Percentiles rank a stretch among this genome's conserved stretches.
These are phyloP conservation scores for Lordiphosa collinella DNA, from an alignment of 1,140 invertebrate genomes.

Conservation along the genomic window DNA sequence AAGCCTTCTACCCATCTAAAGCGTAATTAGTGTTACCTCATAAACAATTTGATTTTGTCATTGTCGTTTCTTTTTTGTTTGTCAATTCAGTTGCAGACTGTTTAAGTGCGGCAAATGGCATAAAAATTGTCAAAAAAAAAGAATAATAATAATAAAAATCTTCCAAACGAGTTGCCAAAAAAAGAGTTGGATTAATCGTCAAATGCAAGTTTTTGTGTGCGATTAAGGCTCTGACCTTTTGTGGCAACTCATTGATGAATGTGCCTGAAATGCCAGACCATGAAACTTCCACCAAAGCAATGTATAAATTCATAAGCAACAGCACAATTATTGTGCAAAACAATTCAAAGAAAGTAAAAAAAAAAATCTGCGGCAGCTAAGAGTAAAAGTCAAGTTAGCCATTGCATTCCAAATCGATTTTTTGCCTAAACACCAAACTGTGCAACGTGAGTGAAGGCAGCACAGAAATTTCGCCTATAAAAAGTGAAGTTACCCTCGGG, in stretches of 20 bases:
- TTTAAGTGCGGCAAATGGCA: conserved; percentile 44
- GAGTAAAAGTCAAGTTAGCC: conserved; percentile 61
- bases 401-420: conserved; percentile 62
- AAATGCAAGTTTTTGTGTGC: conserved; percentile 17
- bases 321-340: neutral
- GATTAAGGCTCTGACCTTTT: conserved; percentile 58
- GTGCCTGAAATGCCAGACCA: conserved; percentile 19
- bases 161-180: conserved; percentile 55
- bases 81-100: conserved; percentile 10
- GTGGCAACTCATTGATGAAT: conserved; percentile 23
- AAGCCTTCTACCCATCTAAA: conserved; percentile 19
- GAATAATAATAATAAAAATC: conserved; percentile 36
- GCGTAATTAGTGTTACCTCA: conserved; percentile 30
- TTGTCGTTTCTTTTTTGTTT: conserved; percentile 14
- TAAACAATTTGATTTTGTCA: conserved; percentile 17
- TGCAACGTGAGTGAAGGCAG: conserved; percentile 64
- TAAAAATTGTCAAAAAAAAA: conserved; percentile 31
- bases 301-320: conserved; percentile 8
- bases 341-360: conserved; percentile 10
- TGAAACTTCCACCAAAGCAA: conserved; percentile 5
- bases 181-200: conserved; percentile 28
- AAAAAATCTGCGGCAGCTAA: conserved; percentile 37
- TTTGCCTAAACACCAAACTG: conserved; percentile 24
- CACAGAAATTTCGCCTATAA: conserved; percentile 26
- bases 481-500: conserved; percentile 30